Base-by-base conservation (phyloP, 2,113 vertebrate genomes). In the Muntiacus reevesi region DNA sequence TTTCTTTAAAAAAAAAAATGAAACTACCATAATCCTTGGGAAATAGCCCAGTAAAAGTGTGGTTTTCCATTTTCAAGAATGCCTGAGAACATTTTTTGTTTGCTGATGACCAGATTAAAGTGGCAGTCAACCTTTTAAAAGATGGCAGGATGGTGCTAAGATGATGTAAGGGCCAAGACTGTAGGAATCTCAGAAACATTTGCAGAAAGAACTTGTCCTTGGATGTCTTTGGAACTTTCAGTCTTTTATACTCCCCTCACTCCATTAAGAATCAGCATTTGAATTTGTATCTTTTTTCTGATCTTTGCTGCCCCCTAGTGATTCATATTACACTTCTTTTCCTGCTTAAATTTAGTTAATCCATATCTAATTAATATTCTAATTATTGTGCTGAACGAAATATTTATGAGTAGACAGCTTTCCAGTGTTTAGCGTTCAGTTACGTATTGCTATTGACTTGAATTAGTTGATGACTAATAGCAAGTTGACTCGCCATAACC, bases 241-340 rank as follows among this genome's bases (percentile, higher is more conserved):
- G 6, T 62, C 7, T 45, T 15, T 76, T 76, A 40, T 45, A 7
- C 81, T 89, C n/a, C 3, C 19, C 64, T 88, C 16, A 15, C n/a
- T 74, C 67, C 40, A 21, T 94, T 82, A 60, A 87, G 50, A 95
- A 92, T 91, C 93, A 97, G 94, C 97, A 96, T 97, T 98, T 97
- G 94, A 98, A 98, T 96, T 81, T 91, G 86, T 6, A 9, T 30
- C 40, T 36, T 91, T 98, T 98, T 98, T 96, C 95, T 94, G 98
- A 98, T 76, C 81, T 98, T 98, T 99, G 98, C 98, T 99, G 99
- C 99, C 99, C 99, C 98, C 99, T 99, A 98, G 98, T 98, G 99
- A 86, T 88, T 40, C 21, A 50, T 28, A 50, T 50, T 89, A 33
- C 7, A 79, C 21, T 54, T 62, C 0, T 45, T 86, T 91, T 87